Evolutionary conservation across 37 sponge, comb jelly and placozoan genomes (phyloP), one percentile per base, ranked within the genome.

Genomic region (Chondrosia reniformis): DNA sequence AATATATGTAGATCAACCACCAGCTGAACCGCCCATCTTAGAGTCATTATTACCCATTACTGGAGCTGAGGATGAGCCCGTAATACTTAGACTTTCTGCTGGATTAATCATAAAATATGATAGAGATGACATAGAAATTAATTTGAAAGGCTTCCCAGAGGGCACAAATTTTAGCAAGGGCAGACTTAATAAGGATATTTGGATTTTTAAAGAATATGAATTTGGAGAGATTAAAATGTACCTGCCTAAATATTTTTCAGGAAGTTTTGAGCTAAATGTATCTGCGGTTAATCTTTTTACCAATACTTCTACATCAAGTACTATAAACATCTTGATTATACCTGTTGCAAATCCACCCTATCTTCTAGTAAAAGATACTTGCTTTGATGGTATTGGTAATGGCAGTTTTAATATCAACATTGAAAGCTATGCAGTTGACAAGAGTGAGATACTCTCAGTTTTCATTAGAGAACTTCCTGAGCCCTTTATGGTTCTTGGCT

Each of bases 151-250:
- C 0, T 43, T 74, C 25, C 75, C 75, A 21, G 52, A 31, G 27
- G 32, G 27, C 0, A 25, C 75, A 13, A 5, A 0, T 0, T 43
- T 74, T 37, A 74, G 75, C 52, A 74, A 45, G 46, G 75, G 75
- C 12, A 19, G 31, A n/a, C 27, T 45, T 0, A 52, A 19, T 5
- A 52, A 33, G 19, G 33, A n/a, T 0, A 25, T n/a, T 46, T 74
- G 75, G 75, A 46, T 19, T 15, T 25, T 74, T n/a, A 46, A 12
- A 27, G 31, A 25, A 10, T 0, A 43, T 25, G 75, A 74, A 25
- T 74, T 74, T 74, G 75, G 75, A 45, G 54, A 46, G 0, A 8
- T 74, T 44, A 52, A 74, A 46, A 32, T 74, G 49, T 19, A 25
- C 1, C 33, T 74, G 17, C 75, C 75, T 13, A 24, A 24, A 17